Evolutionary conservation across 2,888 invertebrate genomes (phyloP).

Genomic region (Catonia carolina): DNA sequence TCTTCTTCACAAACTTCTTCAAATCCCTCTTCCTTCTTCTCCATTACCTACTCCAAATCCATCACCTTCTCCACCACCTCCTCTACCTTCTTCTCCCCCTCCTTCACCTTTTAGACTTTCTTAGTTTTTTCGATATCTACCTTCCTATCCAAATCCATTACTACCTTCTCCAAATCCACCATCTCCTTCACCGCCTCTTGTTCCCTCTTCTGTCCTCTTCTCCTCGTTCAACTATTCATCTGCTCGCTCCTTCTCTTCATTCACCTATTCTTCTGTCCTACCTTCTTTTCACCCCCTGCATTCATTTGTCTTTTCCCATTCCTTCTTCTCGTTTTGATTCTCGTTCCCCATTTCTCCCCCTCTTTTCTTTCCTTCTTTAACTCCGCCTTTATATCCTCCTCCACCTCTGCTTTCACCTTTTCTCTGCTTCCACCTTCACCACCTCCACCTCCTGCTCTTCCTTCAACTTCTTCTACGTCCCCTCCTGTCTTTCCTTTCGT

Average conservation of each 20-base stretch:
- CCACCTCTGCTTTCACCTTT: not conserved
- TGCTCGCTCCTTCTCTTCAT: not conserved
- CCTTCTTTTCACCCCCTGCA: not conserved
- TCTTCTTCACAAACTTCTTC: not conserved
- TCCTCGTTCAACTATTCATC: not conserved
- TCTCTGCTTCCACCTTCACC: slow-evolving; percentile 10
- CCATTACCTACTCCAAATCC: not conserved
- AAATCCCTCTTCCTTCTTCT: slow-evolving; percentile 9
- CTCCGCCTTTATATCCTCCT: too few relatives aligned
- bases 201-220: not conserved
- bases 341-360: not conserved
- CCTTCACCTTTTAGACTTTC: not conserved
- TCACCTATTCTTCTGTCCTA: not conserved
- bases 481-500: not conserved
- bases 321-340: not conserved
- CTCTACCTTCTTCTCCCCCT: slow-evolving; percentile 1
- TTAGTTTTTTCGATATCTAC: not conserved
- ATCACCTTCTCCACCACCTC: not conserved
- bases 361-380: not conserved
- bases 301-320: not conserved
- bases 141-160: not conserved
- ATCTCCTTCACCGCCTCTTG: not conserved
- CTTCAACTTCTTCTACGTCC: not conserved
- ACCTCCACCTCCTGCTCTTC: not conserved
- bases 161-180: not conserved